Evolutionary conservation across 1,140 invertebrate genomes (phyloP), one percentile per base, ranked within the genome.

Genomic region (Papilio machaon): DNA sequence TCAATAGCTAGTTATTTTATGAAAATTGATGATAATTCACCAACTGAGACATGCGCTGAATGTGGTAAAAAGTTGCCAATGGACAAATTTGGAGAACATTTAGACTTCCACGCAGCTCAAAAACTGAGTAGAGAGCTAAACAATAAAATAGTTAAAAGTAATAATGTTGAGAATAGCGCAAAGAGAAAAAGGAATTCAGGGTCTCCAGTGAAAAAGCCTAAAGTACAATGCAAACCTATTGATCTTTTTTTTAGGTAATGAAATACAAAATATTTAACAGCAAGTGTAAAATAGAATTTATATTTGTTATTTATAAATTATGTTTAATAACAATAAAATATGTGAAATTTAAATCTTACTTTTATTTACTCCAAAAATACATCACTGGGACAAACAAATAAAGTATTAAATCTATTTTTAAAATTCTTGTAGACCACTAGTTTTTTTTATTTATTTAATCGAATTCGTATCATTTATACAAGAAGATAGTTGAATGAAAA

Each of bases 51-150:
- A 73, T 97, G 97, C 89, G 10, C 88, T 2, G 95, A 97, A 85
- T 97, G 97, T 87, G 94, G 95, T 80, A 95, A 96, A 85, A 95
- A 92, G 85, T 95, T 97, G 49, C 87, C 93, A 43, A 19, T 92
- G n/a, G 91, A 93, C 7, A 96, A 96, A 81, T 95, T 96, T 87
- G 81, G 89, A 15, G 96, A 96, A 85, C 97, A 97, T 90, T 90
- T 95, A 80, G 97, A 97, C 92, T 97, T 96, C 91, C 97, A 97
- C 88, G 91, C 96, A 81, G 97, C 97, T 6, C 96, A 96, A 86
- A 96, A 95, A 85, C 86, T 97, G 49, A 97, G 96, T 86, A 92
- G 93, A 83, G 93, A 94, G 95, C 87, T 88, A 23, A 89, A 91
- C 78, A 84, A 79, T 30, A 87, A 89, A 81, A 43, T 81, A 6